A percentile compares a stretch with the other conserved stretches of the same genome.
Conservation (phyloP, 2,888 invertebrate species). For the Calameuta idolon region DNA sequence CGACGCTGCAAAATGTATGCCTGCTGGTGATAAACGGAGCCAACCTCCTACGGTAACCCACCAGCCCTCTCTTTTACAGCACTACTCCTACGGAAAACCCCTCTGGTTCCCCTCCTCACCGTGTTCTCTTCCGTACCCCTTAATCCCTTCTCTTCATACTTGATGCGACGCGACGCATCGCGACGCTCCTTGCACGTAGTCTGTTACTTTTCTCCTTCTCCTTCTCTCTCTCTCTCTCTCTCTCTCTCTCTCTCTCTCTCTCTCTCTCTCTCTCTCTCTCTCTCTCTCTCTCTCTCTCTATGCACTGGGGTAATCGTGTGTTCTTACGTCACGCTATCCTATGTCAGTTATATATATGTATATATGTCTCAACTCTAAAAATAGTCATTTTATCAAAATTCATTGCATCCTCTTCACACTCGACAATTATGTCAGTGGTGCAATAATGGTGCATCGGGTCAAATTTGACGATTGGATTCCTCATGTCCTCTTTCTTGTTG, state of each 20-base stretch:
- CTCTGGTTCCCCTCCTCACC: slow-evolving; percentile 13
- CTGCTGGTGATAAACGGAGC: slow-evolving; percentile 57
- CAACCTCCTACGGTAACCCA: slow-evolving; percentile 28
- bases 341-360: not conserved
- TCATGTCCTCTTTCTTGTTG: not conserved
- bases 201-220: not conserved
- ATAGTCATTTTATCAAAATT: not conserved
- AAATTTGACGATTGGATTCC: not conserved
- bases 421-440: not conserved
- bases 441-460: not conserved
- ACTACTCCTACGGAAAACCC: not conserved
- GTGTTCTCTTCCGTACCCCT: slow-evolving; percentile 14
- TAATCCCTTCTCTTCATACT: not conserved
- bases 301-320: not conserved
- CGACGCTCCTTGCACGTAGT: not conserved
- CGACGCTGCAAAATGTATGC: slow-evolving; percentile 58
- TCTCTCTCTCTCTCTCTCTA: not conserved
- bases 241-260: not conserved
- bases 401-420: not conserved
- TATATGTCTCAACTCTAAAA: not conserved
- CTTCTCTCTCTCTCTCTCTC: not conserved
- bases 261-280: not conserved
- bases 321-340: slow-evolving; percentile 1
- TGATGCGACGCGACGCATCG: not conserved
- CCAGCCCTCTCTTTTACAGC: not conserved